phyloP scores from a whole-genome alignment of 2,888 invertebrate genomes.

The Phytoseiulus persimilis region DNA sequence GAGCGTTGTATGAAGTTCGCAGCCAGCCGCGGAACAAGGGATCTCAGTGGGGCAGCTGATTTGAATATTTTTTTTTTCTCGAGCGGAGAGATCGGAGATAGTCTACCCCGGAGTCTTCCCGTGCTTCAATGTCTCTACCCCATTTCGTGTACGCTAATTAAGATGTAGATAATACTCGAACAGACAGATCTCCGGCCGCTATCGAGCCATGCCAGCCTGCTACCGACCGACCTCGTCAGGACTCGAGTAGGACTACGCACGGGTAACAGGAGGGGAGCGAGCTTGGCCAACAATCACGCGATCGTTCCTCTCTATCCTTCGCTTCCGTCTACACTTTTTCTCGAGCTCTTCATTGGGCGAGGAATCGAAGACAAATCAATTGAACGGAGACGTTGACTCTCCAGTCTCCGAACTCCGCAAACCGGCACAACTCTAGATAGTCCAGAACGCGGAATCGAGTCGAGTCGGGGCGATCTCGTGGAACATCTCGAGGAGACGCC shows the following conservation, averaged over 20 bases:
- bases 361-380: background rate
- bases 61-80: background rate
- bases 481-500: too few relatives aligned
- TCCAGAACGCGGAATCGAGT: too few relatives aligned
- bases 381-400: background rate
- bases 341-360: background rate
- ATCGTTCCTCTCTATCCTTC: background rate
- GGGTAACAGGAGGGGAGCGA: background rate
- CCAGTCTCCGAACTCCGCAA: too few relatives aligned
- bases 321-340: background rate
- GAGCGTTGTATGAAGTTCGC: background rate
- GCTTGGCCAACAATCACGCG: conserved; percentile 5
- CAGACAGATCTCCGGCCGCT: background rate
- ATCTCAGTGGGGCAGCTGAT: background rate
- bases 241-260: background rate
- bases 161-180: conserved; percentile 38
- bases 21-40: background rate
- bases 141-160: conserved; percentile 31
- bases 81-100: background rate
- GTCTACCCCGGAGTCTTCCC: background rate
- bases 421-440: too few relatives aligned
- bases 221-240: background rate
- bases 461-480: too few relatives aligned
- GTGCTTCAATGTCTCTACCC: background rate
- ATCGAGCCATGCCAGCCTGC: background rate